phyloP scores from a whole-genome alignment of 2,113 vertebrate species.

The Polyodon spathula region DNA sequence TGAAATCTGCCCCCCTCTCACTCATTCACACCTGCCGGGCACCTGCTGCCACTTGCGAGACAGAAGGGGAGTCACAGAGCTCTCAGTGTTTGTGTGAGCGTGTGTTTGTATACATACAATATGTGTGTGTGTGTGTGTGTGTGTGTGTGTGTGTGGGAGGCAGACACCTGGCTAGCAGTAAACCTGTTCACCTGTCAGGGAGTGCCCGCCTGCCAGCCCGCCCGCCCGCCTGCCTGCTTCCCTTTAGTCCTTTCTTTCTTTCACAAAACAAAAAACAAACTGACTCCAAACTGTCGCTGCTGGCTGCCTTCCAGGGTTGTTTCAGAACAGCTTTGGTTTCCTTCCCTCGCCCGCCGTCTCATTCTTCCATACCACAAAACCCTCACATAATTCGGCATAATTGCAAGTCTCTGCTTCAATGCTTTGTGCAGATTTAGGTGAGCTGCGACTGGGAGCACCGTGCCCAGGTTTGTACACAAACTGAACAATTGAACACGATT shows the following conservation, averaged over 20 bases:
- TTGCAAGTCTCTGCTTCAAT: no score
- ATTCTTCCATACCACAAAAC: no score
- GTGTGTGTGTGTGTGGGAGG: not conserved
- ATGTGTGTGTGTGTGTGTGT: constrained; percentile 6
- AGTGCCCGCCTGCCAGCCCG: constrained; percentile 22
- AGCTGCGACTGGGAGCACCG: no score
- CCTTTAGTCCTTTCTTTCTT: constrained; percentile 7
- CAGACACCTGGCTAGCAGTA: not conserved
- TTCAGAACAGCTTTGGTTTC: not conserved
- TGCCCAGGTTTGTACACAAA: no score
- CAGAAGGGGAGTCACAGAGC: not conserved
- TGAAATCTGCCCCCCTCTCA: not conserved
- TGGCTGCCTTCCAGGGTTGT: constrained; percentile 12
- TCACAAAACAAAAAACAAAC: constrained; percentile 1
- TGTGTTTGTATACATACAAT: not conserved
- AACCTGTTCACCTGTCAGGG: not conserved
- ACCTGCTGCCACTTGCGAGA: constrained; percentile 23
- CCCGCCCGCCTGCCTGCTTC: constrained; percentile 37
- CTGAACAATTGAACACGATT: no score
- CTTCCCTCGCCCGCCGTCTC: not conserved
- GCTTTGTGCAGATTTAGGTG: no score
- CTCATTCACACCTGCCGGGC: constrained; percentile 43
- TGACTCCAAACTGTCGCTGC: constrained; percentile 25
- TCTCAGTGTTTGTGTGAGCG: constrained; percentile 5
- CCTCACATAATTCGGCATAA: no score